phyloP scores from a whole-genome alignment of 2,797 vertebrate genomes.

The Acipenser ruthenus region DNA sequence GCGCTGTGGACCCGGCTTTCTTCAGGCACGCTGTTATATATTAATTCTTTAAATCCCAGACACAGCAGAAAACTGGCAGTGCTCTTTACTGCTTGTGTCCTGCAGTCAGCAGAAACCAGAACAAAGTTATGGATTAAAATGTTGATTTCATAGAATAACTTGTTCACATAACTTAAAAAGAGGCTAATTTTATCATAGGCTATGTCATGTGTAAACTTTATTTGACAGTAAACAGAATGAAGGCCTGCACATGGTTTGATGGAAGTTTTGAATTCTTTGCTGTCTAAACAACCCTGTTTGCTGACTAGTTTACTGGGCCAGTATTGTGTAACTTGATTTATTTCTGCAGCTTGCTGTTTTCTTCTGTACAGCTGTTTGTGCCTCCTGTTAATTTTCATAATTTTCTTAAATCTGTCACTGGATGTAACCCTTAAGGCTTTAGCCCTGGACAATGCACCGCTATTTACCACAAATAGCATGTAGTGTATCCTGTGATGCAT shows the following conservation, averaged over 20 bases:
- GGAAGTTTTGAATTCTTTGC: not conserved
- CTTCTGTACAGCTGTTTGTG: too few species aligned
- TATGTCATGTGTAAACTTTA: not conserved
- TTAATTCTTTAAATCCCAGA: constrained; percentile 32
- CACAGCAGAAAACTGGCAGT: constrained; percentile 28
- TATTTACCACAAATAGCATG: too few species aligned
- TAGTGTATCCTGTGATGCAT: too few species aligned
- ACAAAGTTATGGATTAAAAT: constrained; percentile 26
- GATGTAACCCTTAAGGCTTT: too few species aligned
- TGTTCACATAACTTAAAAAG: not conserved
- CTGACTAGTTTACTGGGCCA: not conserved
- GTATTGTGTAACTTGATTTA: constrained; percentile 6
- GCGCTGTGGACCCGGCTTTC: constrained; percentile 26
- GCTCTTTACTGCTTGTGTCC: constrained; percentile 19
- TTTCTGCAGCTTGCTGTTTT: constrained; percentile 1
- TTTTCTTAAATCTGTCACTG: too few species aligned
- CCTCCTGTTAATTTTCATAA: too few species aligned
- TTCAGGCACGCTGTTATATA: constrained; percentile 23
- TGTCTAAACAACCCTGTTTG: constrained; percentile 3
- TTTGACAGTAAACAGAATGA: not conserved
- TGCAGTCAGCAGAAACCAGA: constrained; percentile 23
- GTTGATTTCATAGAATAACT: constrained; percentile 20
- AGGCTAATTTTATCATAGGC: too few species aligned
- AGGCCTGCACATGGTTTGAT: not conserved
- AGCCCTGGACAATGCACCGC: too few species aligned